phyloP scores from a whole-genome alignment of 2,888 invertebrate species.

The Nesidiocoris tenuis region DNA sequence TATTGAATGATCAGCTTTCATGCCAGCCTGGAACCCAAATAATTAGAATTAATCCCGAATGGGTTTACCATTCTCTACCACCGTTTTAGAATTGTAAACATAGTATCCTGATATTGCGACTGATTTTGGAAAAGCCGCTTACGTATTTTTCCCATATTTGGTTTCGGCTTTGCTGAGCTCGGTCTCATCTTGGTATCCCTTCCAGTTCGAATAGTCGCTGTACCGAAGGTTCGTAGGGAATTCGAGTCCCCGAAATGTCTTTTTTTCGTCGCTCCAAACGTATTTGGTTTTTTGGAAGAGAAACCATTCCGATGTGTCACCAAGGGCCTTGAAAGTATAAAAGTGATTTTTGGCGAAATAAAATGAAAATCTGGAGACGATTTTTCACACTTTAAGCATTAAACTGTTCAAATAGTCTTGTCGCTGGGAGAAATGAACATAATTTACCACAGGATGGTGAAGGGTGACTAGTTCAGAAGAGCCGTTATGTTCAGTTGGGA shows the following conservation, averaged over 20 bases:
- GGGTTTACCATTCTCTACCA: too few relatives aligned
- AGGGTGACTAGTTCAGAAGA: constrained; percentile 89
- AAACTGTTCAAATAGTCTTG: too few relatives aligned
- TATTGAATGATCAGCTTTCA: too few relatives aligned
- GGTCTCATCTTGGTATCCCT: constrained; percentile 82
- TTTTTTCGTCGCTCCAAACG: constrained; percentile 80
- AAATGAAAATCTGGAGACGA: too few relatives aligned
- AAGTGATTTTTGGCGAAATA: not conserved
- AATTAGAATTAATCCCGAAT: too few relatives aligned
- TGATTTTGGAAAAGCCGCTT: too few relatives aligned
- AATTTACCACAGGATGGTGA: constrained; percentile 66
- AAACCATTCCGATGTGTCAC: constrained; percentile 67
- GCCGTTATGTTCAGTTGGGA: constrained; percentile 96
- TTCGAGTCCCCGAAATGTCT: constrained; percentile 74
- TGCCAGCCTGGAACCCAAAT: too few relatives aligned
- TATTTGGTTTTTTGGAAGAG: constrained; percentile 98
- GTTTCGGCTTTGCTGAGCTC: constrained; percentile 73
- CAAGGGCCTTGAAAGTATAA: constrained; percentile 19
- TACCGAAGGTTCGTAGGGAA: constrained; percentile 78
- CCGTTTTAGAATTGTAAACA: too few relatives aligned
- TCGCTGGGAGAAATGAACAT: too few relatives aligned
- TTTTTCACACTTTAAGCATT: too few relatives aligned
- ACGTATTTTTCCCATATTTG: constrained; percentile 89
- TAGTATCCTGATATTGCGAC: too few relatives aligned
- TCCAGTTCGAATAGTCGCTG: constrained; percentile 75